phyloP scores from a whole-genome alignment of 1,140 invertebrate species.

The Drosophila seguyi region DNA sequence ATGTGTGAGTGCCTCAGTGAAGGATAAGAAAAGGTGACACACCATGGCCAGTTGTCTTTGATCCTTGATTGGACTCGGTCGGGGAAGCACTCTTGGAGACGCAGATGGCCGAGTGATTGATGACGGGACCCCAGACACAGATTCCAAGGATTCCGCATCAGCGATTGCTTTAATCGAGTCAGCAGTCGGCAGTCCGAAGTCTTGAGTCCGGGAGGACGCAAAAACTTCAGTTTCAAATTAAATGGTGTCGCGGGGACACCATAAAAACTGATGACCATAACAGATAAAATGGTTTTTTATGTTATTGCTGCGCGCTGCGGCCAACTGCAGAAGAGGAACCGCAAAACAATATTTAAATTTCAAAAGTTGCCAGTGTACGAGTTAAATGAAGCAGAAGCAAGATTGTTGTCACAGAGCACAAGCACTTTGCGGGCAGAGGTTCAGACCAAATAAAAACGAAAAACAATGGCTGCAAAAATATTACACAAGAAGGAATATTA shows the following conservation, averaged over 20 bases:
- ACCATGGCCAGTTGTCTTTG: constrained; percentile 60
- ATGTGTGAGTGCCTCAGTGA: constrained; percentile 43
- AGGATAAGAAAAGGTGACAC: constrained; percentile 38
- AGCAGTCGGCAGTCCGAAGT: not conserved
- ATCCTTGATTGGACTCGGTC: constrained; percentile 69
- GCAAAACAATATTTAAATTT: constrained; percentile 83
- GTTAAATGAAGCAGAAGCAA: constrained; percentile 84
- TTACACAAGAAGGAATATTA: not conserved
- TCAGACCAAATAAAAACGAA: constrained; percentile 30
- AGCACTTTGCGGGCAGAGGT: constrained; percentile 5
- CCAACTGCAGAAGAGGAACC: constrained; percentile 36
- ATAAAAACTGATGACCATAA: constrained; percentile 75
- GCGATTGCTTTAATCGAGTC: constrained; percentile 74
- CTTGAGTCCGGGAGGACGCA: not conserved
- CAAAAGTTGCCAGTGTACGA: constrained; percentile 70
- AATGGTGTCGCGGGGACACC: constrained; percentile 67
- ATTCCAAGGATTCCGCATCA: constrained; percentile 65
- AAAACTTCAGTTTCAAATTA: constrained; percentile 46
- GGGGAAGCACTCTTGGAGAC: constrained; percentile 39
- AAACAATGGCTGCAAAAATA: constrained; percentile 2
- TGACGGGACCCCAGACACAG: constrained; percentile 45
- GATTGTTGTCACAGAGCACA: constrained; percentile 63
- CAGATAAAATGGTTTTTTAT: constrained; percentile 79
- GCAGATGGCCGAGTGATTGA: constrained; percentile 69
- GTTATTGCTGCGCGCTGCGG: constrained; percentile 67